phyloP scores from a whole-genome alignment of 2,797 vertebrate species.

The Megalops cyprinoides region DNA sequence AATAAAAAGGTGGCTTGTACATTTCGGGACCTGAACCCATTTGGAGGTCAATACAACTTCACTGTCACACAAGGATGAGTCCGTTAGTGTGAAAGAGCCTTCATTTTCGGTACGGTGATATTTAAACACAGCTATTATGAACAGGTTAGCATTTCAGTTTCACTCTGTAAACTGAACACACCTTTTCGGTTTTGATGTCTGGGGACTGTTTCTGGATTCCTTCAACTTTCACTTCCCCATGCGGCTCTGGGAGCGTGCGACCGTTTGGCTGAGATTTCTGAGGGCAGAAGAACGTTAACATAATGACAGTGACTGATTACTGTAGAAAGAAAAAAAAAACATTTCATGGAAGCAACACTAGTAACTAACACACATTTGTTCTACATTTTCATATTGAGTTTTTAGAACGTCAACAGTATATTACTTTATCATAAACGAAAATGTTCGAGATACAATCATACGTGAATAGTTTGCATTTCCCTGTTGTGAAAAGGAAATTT shows the following conservation, averaged over 20 bases:
- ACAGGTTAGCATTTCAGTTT: background rate
- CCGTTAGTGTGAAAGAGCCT: background rate
- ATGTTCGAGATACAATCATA: no score
- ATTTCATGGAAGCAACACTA: background rate
- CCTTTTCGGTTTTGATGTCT: slow-evolving; percentile 83
- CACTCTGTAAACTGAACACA: slow-evolving; percentile 51
- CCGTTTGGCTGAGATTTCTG: slow-evolving; percentile 85
- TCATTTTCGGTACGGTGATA: background rate
- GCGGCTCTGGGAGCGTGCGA: slow-evolving; percentile 73
- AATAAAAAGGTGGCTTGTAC: background rate
- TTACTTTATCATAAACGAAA: no score
- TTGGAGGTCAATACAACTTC: background rate
- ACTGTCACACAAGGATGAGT: background rate
- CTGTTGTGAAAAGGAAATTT: no score
- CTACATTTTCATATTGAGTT: no score
- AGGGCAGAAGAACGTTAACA: slow-evolving; percentile 10
- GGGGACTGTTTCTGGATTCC: slow-evolving; percentile 65
- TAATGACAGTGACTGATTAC: background rate
- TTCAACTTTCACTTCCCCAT: slow-evolving; percentile 73
- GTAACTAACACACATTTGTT: no score
- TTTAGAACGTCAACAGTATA: no score
- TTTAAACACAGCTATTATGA: background rate
- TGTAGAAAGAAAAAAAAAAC: background rate
- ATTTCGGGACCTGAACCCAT: background rate
- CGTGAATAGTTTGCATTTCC: no score